Evolutionary conservation across 1,140 invertebrate genomes (phyloP).

Genomic region (Pentalonia nigronervosa): DNA sequence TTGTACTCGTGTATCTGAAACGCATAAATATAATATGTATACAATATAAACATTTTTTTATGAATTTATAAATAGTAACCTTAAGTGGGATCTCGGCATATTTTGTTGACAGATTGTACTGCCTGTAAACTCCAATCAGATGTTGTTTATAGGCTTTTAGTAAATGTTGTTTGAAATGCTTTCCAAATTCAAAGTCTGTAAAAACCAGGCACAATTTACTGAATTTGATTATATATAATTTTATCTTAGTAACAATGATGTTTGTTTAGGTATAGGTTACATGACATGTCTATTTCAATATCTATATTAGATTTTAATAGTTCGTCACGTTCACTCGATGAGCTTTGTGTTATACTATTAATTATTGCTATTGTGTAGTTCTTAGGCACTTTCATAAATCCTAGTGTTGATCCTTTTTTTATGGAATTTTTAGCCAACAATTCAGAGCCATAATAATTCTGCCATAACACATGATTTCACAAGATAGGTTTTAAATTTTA

Average conservation of each 20-base stretch:
- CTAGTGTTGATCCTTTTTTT: not conserved
- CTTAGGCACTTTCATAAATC: constrained; percentile 5
- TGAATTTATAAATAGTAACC: not conserved
- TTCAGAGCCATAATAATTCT: constrained; percentile 26
- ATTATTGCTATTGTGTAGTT: constrained; percentile 25
- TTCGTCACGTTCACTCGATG: not conserved
- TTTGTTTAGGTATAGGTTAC: constrained; percentile 22
- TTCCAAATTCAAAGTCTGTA: not conserved
- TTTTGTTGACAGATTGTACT: not conserved
- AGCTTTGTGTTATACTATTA: not conserved
- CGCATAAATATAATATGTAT: not conserved
- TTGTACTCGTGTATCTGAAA: not conserved
- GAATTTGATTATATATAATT: not conserved
- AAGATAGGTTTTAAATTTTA: not conserved
- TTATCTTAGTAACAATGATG: not conserved
- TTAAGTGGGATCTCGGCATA: constrained; percentile 19
- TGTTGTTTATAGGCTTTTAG: not conserved
- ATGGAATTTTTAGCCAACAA: not conserved
- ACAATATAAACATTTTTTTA: not conserved
- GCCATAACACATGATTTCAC: not conserved
- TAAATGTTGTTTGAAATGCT: not conserved
- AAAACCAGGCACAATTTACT: not conserved
- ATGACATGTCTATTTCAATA: constrained; percentile 40
- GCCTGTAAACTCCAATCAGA: not conserved
- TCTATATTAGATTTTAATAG: not conserved